Evolutionary conservation across 2,888 invertebrate genomes (phyloP).

Genomic region (Polymixis flavicincta): DNA sequence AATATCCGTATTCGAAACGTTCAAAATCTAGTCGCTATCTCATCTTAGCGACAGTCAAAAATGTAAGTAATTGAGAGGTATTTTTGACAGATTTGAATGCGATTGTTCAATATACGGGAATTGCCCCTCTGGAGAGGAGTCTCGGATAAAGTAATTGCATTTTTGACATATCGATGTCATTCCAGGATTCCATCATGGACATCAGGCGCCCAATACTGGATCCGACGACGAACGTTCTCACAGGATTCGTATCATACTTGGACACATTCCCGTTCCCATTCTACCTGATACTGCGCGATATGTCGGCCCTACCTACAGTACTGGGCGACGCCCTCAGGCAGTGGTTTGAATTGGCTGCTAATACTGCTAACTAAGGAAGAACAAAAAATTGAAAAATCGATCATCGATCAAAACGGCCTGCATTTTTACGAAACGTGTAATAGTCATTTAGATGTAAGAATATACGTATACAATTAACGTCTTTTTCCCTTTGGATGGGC

Average conservation of each 20-base stretch:
- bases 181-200: slow-evolving; percentile 96
- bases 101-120: neutral
- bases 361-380: slow-evolving; percentile 78
- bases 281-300: slow-evolving; percentile 97
- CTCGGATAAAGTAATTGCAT: neutral
- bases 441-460: slow-evolving; percentile 45
- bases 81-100: neutral
- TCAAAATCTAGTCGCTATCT: neutral
- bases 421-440: slow-evolving; percentile 11
- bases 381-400: neutral
- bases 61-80: neutral
- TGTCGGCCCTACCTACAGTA: slow-evolving; percentile 96
- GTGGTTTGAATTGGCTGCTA: slow-evolving; percentile 99
- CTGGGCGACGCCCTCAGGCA: slow-evolving; percentile 98
- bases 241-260: slow-evolving; percentile 95
- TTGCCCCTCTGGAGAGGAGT: neutral
- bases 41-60: neutral
- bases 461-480: slow-evolving; percentile 42
- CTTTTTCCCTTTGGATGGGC: slow-evolving; percentile 23
- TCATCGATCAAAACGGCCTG: neutral
- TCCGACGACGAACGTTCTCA: slow-evolving; percentile 88
- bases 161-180: slow-evolving; percentile 55
- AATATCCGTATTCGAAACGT: neutral
- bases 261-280: slow-evolving; percentile 99
- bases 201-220: slow-evolving; percentile 97